Conservation (phyloP, 2,113 vertebrate species). For the Athene noctua region DNA sequence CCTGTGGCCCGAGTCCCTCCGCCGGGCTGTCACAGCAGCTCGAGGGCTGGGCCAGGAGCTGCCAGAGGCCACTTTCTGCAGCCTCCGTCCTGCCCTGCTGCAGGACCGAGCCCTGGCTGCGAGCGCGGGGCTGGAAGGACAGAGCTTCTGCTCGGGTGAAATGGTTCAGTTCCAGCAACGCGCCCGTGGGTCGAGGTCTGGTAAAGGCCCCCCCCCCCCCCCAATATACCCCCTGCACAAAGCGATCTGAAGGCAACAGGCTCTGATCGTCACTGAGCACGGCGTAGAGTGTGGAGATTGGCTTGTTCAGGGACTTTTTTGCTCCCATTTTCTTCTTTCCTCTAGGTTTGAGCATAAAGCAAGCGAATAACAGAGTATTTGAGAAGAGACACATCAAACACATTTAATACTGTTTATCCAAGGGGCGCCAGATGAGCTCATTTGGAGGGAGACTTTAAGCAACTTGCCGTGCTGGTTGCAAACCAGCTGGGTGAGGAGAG, state of each 20-base stretch:
- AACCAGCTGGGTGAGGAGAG: background rate
- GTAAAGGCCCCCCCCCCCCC: background rate
- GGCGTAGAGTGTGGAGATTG: rapidly evolving
- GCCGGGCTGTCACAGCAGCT: background rate
- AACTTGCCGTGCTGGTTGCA: background rate
- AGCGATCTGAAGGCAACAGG: rapidly evolving
- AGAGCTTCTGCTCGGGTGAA: too few relatives aligned
- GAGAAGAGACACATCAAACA: background rate
- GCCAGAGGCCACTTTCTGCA: background rate
- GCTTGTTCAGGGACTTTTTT: background rate
- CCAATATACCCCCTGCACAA: background rate
- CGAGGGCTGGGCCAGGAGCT: background rate
- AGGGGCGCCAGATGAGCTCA: background rate
- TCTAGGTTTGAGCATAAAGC: background rate
- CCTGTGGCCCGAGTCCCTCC: background rate
- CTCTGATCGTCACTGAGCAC: rapidly evolving
- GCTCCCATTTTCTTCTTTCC: background rate
- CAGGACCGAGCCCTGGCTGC: background rate
- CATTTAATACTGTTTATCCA: background rate
- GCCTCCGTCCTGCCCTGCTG: background rate
- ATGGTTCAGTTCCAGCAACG: rapidly evolving
- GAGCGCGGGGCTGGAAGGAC: background rate
- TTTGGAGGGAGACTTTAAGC: background rate
- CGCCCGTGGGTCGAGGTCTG: rapidly evolving
- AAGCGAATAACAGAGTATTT: background rate